Percentiles rank a stretch among this genome's conserved stretches.
Evolutionary conservation across 2,113 vertebrate species (phyloP).

Genomic region (Donacobius atricapilla): DNA sequence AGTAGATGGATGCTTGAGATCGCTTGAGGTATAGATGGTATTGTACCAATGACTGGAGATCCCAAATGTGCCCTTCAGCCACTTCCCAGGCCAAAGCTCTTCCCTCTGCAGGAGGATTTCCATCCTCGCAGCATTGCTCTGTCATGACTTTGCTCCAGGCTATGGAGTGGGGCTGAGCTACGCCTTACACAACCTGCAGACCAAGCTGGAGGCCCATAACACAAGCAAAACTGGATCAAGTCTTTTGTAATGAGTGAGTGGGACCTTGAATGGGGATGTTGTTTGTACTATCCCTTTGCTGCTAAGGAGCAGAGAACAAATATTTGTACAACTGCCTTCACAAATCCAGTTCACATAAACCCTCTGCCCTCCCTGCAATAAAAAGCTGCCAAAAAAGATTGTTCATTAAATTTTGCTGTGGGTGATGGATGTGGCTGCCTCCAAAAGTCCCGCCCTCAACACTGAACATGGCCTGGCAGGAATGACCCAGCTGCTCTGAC

Average conservation of each 20-base stretch:
- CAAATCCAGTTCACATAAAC: neutral
- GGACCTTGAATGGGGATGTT: constrained; percentile 18
- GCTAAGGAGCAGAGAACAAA: constrained; percentile 42
- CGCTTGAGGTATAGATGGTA: neutral
- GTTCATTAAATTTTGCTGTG: neutral
- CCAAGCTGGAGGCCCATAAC: neutral
- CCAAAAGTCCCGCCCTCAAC: neutral
- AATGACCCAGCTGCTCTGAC: neutral
- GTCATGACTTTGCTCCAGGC: neutral
- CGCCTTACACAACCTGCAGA: neutral
- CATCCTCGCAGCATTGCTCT: neutral
- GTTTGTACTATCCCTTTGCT: constrained; percentile 22
- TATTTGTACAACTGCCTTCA: constrained; percentile 11
- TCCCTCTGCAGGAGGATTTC: neutral
- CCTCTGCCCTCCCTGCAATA: neutral
- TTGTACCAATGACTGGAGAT: neutral
- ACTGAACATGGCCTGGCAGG: neutral
- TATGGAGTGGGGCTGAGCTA: neutral
- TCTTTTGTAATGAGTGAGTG: neutral
- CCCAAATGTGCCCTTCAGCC: neutral
- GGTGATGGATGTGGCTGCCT: neutral
- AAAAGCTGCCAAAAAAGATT: neutral
- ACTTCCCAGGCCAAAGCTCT: neutral
- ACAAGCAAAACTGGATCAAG: neutral
- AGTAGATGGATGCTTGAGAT: neutral